Evolutionary conservation across 2,113 vertebrate species (phyloP), one percentile per base, ranked within the genome.

Genomic region (Casuarius casuarius): DNA sequence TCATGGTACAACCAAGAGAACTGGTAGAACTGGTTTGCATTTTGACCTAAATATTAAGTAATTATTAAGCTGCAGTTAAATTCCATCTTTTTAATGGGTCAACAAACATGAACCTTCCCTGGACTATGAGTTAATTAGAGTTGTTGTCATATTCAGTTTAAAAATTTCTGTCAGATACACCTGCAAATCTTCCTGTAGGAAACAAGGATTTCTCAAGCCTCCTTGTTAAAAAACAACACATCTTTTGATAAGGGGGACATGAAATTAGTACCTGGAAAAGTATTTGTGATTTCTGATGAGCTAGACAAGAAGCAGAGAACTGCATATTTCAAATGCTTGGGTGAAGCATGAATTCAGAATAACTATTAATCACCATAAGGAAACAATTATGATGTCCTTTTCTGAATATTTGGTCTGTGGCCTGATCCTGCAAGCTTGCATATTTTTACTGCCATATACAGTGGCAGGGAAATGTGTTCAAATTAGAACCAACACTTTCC

Each of bases 301-400:
- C n/a, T 63, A 86, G 91, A 90, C 72, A 62, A 93, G 74, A 81
- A 93, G 56, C 29, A 86, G 85, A 79, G 56, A 44, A 35, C 38
- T 77, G 92, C 62, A 44, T 88, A 79, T 70, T 88, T 96, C 40
- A 56, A 76, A 95, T 94, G 40, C 28, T 84, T 90, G 91, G 40
- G 70, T 73, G 63, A 82, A 90, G 86, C 29, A 83, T 0, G 1
- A 94, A 76, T 94, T 90, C 70, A 94, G 79, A 95, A 87, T 65
- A 92, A 33, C 52, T 74, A 82, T 65, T 95, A 87, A 97, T 42
- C 80, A 72, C 40, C 88, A 89, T 31, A 67, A 94, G 93, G 91
- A 95, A 95, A 87, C 65, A 92, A 96, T 97, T 92, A 85, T 18
- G 38, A 82, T 40, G 65, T 46, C 63, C 89, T 92, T 83, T 63